Evolutionary conservation across 30 jellyfish, hydroid and myxozoan genomes (phyloP).

Genomic region (Rhopilema esculentum): DNA sequence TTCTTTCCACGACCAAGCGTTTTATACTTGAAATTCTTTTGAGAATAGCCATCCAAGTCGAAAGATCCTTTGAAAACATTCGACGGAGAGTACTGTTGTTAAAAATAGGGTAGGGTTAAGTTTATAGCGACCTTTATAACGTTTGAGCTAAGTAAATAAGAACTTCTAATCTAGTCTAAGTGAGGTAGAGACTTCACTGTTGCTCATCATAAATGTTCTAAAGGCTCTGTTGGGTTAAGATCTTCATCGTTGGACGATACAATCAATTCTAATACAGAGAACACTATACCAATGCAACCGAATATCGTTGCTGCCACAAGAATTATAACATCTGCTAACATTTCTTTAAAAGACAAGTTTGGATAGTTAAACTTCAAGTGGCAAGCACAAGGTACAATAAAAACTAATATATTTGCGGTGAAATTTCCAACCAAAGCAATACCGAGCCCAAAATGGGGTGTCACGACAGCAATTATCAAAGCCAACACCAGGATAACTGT

Average conservation of each 20-base stretch:
- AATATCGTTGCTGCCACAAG: conserved; percentile 4
- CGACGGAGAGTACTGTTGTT: too few species aligned
- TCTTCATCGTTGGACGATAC: conserved; percentile 47
- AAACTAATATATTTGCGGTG: conserved; percentile 71
- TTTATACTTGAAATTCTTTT: too few species aligned
- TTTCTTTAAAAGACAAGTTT: not conserved
- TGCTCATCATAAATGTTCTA: conserved; percentile 26
- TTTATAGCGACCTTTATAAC: too few species aligned
- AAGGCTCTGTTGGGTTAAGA: conserved; percentile 77
- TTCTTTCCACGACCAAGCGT: too few species aligned
- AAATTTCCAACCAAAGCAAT: conserved; percentile 80
- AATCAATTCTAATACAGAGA: conserved; percentile 30
- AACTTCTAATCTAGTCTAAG: too few species aligned
- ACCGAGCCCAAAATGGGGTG: conserved; percentile 86
- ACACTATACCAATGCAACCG: conserved; percentile 50
- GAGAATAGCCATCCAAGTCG: too few species aligned
- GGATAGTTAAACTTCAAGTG: conserved; percentile 60
- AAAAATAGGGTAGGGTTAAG: too few species aligned
- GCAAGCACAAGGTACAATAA: conserved; percentile 74
- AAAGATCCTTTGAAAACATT: too few species aligned
- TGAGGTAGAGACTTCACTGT: too few species aligned
- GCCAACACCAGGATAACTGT: conserved; percentile 35
- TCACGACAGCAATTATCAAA: conserved; percentile 58
- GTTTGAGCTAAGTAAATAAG: too few species aligned
- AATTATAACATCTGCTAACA: conserved; percentile 34